phyloP scores from a whole-genome alignment of 2,888 invertebrate species.

The Thymelicus sylvestris region DNA sequence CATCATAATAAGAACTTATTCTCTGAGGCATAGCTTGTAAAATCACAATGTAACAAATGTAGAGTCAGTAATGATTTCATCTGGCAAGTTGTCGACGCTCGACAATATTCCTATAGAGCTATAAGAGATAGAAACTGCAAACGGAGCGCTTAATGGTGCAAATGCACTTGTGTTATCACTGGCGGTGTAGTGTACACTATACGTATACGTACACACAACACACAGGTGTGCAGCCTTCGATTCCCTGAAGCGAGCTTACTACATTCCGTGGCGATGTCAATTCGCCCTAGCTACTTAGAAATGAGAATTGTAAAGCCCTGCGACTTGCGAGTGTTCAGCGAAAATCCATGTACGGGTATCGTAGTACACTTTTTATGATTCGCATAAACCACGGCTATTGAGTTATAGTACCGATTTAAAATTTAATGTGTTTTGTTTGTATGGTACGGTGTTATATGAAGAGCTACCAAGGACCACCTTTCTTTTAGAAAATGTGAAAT shows the following conservation, averaged over 20 bases:
- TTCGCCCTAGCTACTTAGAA: slow-evolving; percentile 19
- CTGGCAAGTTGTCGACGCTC: slow-evolving; percentile 8
- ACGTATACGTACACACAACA: too few species aligned
- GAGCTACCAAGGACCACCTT: too few species aligned
- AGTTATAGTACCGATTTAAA: too few species aligned
- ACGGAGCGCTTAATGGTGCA: slow-evolving; percentile 26
- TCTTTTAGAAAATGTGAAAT: too few species aligned
- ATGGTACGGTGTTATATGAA: too few species aligned
- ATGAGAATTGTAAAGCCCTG: neutral
- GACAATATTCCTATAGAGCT: neutral
- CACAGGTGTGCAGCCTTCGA: slow-evolving; percentile 20
- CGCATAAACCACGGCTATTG: too few species aligned
- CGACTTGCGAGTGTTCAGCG: slow-evolving; percentile 21
- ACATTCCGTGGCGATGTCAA: slow-evolving; percentile 12
- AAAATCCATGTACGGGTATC: slow-evolving; percentile 4
- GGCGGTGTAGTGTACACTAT: too few species aligned
- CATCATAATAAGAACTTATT: too few species aligned
- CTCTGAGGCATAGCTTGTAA: too few species aligned
- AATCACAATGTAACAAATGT: neutral
- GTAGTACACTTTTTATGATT: neutral
- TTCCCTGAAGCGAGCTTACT: slow-evolving; percentile 24
- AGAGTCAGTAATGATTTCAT: slow-evolving; percentile 9
- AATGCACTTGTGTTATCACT: slow-evolving; percentile 19
- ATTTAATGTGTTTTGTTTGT: too few species aligned
- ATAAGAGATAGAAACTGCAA: slow-evolving; percentile 18